phyloP scores from a whole-genome alignment of 2,888 invertebrate genomes.

The Rambutsinella grinnellia region DNA sequence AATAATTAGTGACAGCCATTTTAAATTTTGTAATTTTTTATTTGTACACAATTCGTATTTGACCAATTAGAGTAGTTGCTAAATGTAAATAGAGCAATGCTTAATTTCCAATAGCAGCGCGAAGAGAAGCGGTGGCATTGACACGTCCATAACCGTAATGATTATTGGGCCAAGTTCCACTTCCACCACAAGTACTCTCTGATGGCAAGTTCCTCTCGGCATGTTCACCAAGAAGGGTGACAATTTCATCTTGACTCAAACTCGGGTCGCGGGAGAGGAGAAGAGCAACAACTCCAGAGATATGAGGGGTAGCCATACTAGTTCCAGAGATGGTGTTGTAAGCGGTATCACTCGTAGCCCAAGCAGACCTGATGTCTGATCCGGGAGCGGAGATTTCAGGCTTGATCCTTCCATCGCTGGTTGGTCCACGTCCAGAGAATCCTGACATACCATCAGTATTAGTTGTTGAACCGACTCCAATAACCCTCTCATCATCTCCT shows the following conservation, averaged over 20 bases:
- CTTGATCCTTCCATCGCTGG: slow-evolving; percentile 7
- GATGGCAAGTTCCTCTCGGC: background rate
- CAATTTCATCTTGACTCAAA: slow-evolving; percentile 21
- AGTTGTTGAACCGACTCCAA: slow-evolving; percentile 28
- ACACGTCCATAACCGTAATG: slow-evolving; percentile 51
- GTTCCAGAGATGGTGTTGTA: slow-evolving; percentile 39
- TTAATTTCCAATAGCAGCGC: slow-evolving; percentile 10
- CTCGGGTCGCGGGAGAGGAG: slow-evolving; percentile 20
- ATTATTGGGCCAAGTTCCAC: slow-evolving; percentile 42
- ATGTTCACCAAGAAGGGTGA: background rate
- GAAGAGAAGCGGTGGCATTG: slow-evolving; percentile 40
- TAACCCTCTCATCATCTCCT: slow-evolving; percentile 14
- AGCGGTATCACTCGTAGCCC: background rate
- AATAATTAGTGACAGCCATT: too few species aligned
- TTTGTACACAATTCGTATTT: too few species aligned
- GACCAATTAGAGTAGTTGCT: background rate
- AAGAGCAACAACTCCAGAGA: slow-evolving; percentile 48
- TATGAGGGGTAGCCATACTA: slow-evolving; percentile 43
- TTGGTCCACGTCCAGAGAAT: slow-evolving; percentile 9
- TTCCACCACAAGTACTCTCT: slow-evolving; percentile 41
- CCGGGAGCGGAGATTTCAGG: slow-evolving; percentile 34
- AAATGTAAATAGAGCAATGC: background rate
- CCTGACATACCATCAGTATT: background rate
- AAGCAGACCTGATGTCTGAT: background rate
- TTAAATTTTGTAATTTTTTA: too few species aligned